Evolutionary conservation across 2,113 vertebrate genomes (phyloP), one percentile per base, ranked within the genome.

Genomic region (Salvelinus sp.): DNA sequence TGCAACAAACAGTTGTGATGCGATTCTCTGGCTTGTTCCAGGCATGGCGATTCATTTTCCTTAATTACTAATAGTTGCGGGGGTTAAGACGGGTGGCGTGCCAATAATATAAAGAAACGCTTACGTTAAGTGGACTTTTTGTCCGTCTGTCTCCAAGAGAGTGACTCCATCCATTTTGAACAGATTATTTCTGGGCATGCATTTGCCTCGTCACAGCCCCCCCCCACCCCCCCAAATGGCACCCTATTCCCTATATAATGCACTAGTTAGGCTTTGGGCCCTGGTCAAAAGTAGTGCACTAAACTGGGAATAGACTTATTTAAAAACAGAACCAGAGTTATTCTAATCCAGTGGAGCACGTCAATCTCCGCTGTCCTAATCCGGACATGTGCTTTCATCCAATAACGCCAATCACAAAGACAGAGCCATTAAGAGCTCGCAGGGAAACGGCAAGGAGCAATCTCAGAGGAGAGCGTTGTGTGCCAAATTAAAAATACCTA

Each of bases 341-440:
- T 88, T 91, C 80, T 85, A 74, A 87, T 82, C 89, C 90, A 87
- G 47, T 82, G 79, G 84, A 77, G 81, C 87, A 70, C 83, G 84
- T 63, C 73, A 27, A 82, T 84, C 82, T 82, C 76, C 74, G 79
- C 80, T 69, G 83, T 86, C 82, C 85, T 88, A 90, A 90, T 90
- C 86, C 81, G 82, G 50, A 73, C 69, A n/a, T 3, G 14, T 86
- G 87, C 70, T 76, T 86, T 80, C 85, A 87, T 88, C 85, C 82
- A 91, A 82, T 85, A 83, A 88, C 82, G 81, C 88, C 90, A 93
- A 93, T 93, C 89, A 92, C 85, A 88, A 91, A 91, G 88, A 90
- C 87, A 77, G 72, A 74, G 87, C 80, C 88, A 91, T 92, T 92
- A 91, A 83, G 86, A 89, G 86, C 82, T 84, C 75, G 63, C 72